These are phyloP conservation scores for Stratiomys singularior DNA, from an alignment of 2,888 invertebrate genomes.

Conservation along the genomic window DNA sequence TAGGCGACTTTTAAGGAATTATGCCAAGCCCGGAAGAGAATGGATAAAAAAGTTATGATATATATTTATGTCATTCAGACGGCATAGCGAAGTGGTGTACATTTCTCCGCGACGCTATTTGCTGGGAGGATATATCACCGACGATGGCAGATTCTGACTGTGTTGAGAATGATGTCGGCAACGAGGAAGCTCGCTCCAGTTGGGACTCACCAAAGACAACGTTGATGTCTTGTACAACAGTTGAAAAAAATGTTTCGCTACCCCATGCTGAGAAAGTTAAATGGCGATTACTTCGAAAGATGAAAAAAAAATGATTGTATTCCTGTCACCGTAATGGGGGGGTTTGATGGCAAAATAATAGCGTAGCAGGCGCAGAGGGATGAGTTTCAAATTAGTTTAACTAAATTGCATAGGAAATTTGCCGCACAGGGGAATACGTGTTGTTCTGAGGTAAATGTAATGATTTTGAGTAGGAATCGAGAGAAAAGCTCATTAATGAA, in stretches of 20 bases:
- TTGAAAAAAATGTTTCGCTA: constrained; percentile 3
- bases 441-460: too few relatives aligned
- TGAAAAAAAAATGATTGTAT: background rate
- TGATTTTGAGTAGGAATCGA: too few relatives aligned
- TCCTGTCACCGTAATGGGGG: background rate
- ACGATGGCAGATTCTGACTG: too few relatives aligned
- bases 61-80: constrained; percentile 28
- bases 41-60: constrained; percentile 13
- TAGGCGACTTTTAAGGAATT: constrained; percentile 16
- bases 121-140: background rate
- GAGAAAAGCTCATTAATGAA: too few relatives aligned
- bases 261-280: constrained; percentile 28
- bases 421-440: too few relatives aligned
- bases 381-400: too few relatives aligned
- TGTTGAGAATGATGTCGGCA: background rate
- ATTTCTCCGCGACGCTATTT: background rate
- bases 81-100: background rate
- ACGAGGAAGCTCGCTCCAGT: background rate
- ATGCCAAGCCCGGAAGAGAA: constrained; percentile 8
- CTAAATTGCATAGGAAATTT: too few relatives aligned
- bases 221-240: constrained; percentile 3
- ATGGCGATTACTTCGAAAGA: constrained; percentile 29
- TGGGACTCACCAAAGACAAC: constrained; percentile 13
- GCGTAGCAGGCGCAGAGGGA: background rate
- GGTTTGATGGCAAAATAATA: background rate